Evolutionary conservation across 2,888 invertebrate species (phyloP).

Genomic region (Minunthozetes semirufus): DNA sequence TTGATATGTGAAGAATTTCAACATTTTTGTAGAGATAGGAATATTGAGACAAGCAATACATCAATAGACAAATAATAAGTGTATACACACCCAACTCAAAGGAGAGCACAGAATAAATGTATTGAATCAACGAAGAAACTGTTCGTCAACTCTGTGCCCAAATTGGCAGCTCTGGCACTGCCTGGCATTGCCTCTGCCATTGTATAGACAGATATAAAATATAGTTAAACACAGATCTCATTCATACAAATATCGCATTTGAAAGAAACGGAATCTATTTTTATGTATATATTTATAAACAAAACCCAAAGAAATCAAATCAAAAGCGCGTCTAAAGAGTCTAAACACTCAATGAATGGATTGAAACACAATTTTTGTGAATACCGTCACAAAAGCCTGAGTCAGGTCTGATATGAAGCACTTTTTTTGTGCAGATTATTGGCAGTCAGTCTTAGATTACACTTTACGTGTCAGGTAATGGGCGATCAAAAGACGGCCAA

Average conservation of each 20-base stretch:
- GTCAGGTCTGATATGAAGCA: not conserved
- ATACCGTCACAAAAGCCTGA: not conserved
- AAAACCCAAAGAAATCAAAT: conserved; percentile 1
- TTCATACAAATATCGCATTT: not conserved
- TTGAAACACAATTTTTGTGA: not conserved
- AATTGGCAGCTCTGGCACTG: conserved; percentile 4
- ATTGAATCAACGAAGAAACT: no score
- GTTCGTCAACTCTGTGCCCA: not conserved
- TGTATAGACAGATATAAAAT: not conserved
- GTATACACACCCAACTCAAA: conserved; percentile 16
- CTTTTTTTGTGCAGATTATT: not conserved
- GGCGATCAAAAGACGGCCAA: not conserved
- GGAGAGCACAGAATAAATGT: not conserved
- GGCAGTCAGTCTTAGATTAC: not conserved
- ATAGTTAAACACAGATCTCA: conserved; percentile 6
- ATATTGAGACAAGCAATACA: conserved; percentile 15
- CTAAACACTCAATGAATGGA: not conserved
- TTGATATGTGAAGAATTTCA: conserved; percentile 8
- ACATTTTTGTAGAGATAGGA: not conserved
- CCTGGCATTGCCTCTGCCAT: not conserved
- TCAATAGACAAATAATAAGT: conserved; percentile 16
- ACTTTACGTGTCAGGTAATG: conserved; percentile 15
- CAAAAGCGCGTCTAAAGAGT: not conserved
- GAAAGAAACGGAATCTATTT: not conserved
- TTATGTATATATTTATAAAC: not conserved